Percentiles rank a stretch among this genome's conserved stretches.
Conservation (phyloP, 2,113 vertebrate genomes). For the Rhegmatorhina hoffmannsi region DNA sequence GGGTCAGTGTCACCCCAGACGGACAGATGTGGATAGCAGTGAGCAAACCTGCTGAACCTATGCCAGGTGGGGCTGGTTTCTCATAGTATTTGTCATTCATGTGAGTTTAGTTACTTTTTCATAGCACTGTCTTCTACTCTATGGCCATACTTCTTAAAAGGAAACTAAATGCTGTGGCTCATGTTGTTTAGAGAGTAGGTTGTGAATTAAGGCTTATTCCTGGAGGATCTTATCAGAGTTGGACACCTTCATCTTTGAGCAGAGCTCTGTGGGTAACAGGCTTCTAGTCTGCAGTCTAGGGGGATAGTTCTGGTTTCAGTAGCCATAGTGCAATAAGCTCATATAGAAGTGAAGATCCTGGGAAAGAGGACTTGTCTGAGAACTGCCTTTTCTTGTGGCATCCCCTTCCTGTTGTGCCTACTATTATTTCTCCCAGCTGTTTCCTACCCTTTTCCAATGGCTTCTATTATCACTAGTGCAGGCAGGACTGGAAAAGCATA, state of each 20-base stretch:
- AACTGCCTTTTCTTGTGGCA: not conserved
- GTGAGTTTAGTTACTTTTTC: not conserved
- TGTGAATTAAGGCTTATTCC: not conserved
- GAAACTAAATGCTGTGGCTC: not conserved
- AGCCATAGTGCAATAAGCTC: not conserved
- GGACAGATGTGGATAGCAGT: not conserved
- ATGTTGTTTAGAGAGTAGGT: not conserved
- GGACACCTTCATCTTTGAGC: not conserved
- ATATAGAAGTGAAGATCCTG: not conserved
- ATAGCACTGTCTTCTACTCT: not conserved
- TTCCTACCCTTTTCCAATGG: not conserved
- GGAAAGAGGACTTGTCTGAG: not conserved
- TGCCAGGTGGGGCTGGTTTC: accelerated
- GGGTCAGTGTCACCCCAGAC: not conserved
- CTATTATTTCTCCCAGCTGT: not conserved
- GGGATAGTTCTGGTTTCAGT: not conserved
- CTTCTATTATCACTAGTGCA: not conserved
- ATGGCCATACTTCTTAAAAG: not conserved
- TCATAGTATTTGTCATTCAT: not conserved
- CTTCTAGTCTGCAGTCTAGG: not conserved
- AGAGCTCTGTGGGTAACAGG: not conserved
- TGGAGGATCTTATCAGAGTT: not conserved
- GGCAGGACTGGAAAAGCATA: not conserved
- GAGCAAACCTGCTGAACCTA: not conserved
- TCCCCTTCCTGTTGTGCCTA: not conserved